phyloP scores from a whole-genome alignment of 2,113 vertebrate genomes.

The Stictonetta naevosa region DNA sequence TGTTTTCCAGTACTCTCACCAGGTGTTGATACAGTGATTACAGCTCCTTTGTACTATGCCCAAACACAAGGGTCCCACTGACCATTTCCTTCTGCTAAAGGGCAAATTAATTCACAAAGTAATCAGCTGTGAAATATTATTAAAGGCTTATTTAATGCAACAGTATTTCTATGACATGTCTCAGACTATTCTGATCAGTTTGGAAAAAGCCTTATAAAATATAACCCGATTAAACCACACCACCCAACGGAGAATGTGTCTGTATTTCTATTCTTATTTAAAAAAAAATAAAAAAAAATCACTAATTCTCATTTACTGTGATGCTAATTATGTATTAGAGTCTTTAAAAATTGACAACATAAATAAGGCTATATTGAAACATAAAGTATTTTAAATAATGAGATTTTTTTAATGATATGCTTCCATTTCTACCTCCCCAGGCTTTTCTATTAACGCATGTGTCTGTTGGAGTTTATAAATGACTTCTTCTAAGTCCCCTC shows the following conservation, averaged over 20 bases:
- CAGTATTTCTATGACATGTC: neutral
- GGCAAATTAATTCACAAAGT: conserved; percentile 19
- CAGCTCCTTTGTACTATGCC: neutral
- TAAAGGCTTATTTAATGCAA: conserved; percentile 13
- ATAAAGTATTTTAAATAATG: neutral
- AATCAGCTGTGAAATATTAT: conserved; percentile 50
- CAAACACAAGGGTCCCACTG: neutral
- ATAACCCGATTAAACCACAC: conserved; percentile 22
- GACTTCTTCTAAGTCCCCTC: neutral
- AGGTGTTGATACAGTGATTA: neutral
- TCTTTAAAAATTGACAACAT: neutral
- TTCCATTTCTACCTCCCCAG: neutral
- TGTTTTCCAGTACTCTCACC: neutral
- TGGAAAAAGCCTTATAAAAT: conserved; percentile 51
- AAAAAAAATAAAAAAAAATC: neutral
- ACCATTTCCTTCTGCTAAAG: conserved; percentile 22
- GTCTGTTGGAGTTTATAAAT: neutral
- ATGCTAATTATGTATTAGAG: neutral
- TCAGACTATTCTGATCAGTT: conserved; percentile 57
- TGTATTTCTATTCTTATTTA: conserved; percentile 41
- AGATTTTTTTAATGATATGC: neutral
- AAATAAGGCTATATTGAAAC: neutral
- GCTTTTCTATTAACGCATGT: neutral
- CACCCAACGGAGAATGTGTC: neutral
- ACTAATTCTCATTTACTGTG: neutral